Evolutionary conservation across 2,888 invertebrate genomes (phyloP).

Genomic region (Tenthredo notha): DNA sequence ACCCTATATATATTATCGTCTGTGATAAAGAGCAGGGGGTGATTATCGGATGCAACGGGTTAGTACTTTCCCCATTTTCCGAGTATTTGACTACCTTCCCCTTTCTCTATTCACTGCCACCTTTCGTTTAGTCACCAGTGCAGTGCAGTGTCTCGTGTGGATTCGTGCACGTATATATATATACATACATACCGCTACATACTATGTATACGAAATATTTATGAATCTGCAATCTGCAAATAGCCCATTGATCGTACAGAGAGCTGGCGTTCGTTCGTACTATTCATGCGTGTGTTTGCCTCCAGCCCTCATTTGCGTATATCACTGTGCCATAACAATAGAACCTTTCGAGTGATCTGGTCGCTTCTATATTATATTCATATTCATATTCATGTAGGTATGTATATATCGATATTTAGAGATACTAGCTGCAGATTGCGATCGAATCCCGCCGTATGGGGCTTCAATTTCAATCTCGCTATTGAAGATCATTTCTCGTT

Average conservation of each 20-base stretch:
- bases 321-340: not conserved
- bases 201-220: constrained; percentile 2
- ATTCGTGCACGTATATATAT: not conserved
- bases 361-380: not conserved
- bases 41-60: not conserved
- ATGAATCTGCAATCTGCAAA: constrained; percentile 40
- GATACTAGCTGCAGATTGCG: not conserved
- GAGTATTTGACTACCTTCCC: not conserved
- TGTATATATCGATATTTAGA: not conserved
- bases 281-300: constrained; percentile 10
- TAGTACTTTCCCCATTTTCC: not conserved
- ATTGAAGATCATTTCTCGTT: not conserved
- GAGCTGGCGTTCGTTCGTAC: not conserved
- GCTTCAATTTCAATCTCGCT: not conserved
- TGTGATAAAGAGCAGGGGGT: too few relatives aligned
- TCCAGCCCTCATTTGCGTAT: not conserved
- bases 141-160: not conserved
- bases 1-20: too few relatives aligned
- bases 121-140: not conserved
- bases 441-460: not conserved
- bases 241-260: constrained; percentile 33
- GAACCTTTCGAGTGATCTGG: not conserved
- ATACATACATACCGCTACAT: not conserved
- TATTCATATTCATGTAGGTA: too few relatives aligned
- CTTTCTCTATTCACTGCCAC: not conserved